Percentiles rank a stretch among this genome's conserved stretches.
phyloP scores from a whole-genome alignment of 2,113 vertebrate genomes.

The Sinocyclocheilus maitianheensis region DNA sequence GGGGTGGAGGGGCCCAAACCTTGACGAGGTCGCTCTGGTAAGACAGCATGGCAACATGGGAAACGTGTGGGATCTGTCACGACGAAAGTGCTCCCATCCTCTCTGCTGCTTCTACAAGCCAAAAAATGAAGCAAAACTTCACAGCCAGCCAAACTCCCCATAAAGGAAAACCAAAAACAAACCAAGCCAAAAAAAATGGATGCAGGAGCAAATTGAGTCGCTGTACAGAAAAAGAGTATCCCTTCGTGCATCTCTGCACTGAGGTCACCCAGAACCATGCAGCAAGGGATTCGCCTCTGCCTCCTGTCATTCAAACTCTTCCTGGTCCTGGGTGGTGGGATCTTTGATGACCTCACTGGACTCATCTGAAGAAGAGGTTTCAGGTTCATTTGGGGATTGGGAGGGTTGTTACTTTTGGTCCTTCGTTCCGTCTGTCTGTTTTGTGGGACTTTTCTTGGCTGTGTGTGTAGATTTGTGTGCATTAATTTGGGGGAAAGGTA shows the following conservation, averaged over 20 bases:
- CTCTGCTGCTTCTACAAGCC: slow-evolving; percentile 62
- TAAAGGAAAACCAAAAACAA: slow-evolving; percentile 84
- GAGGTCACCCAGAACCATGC: slow-evolving; percentile 48
- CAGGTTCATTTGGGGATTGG: slow-evolving; percentile 47
- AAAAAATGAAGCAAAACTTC: slow-evolving; percentile 61
- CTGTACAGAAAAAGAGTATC: slow-evolving; percentile 34
- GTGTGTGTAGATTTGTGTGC: slow-evolving; percentile 77
- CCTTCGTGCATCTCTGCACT: slow-evolving; percentile 42
- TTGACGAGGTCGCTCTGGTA: neutral
- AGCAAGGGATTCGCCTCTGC: slow-evolving; percentile 64
- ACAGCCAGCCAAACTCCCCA: slow-evolving; percentile 60
- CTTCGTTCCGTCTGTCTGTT: slow-evolving; percentile 72
- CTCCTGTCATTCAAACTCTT: slow-evolving; percentile 69
- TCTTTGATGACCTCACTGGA: slow-evolving; percentile 82
- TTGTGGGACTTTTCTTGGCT: slow-evolving; percentile 67
- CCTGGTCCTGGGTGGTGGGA: slow-evolving; percentile 78
- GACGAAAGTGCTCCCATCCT: slow-evolving; percentile 53
- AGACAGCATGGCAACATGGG: neutral
- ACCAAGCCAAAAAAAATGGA: slow-evolving; percentile 77
- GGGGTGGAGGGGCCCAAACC: neutral
- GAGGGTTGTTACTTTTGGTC: slow-evolving; percentile 54
- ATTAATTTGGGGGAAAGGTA: slow-evolving; percentile 75
- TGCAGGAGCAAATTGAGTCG: slow-evolving; percentile 64
- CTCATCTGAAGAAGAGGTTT: slow-evolving; percentile 62
- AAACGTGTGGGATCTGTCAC: neutral